phyloP scores from a whole-genome alignment of 2,113 vertebrate genomes.

The Chlorodrepanis virens region DNA sequence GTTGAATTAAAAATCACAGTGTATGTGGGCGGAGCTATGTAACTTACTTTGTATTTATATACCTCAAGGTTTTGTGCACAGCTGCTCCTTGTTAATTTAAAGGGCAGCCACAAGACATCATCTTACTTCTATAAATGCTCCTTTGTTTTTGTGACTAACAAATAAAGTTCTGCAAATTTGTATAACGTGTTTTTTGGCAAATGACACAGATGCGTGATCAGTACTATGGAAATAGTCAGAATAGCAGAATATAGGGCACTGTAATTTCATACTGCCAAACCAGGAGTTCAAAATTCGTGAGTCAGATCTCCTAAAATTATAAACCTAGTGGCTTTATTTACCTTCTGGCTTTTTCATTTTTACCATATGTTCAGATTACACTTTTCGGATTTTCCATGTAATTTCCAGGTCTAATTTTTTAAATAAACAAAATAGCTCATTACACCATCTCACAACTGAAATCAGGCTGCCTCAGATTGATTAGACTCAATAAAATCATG shows the following conservation, averaged over 20 bases:
- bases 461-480: not conserved
- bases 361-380: not conserved
- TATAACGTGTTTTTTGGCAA: not conserved
- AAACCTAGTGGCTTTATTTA: constrained; percentile 2
- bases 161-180: not conserved
- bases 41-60: not conserved
- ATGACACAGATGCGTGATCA: not conserved
- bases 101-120: not conserved
- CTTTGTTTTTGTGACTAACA: not conserved
- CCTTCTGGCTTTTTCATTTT: constrained; percentile 5
- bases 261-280: not conserved
- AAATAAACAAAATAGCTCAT: not conserved
- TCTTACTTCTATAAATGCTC: not conserved
- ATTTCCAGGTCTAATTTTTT: not conserved
- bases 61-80: not conserved
- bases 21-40: not conserved
- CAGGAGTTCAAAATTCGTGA: not conserved
- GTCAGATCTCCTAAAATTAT: constrained; percentile 16
- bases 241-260: not conserved
- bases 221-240: not conserved
- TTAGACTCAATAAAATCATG: constrained; percentile 4
- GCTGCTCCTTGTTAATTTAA: not conserved
- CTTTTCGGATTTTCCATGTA: not conserved
- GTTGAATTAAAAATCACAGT: not conserved
- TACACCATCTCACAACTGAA: not conserved